phyloP scores from a whole-genome alignment of 2,888 invertebrate species.

The Drosophila mayaguana region DNA sequence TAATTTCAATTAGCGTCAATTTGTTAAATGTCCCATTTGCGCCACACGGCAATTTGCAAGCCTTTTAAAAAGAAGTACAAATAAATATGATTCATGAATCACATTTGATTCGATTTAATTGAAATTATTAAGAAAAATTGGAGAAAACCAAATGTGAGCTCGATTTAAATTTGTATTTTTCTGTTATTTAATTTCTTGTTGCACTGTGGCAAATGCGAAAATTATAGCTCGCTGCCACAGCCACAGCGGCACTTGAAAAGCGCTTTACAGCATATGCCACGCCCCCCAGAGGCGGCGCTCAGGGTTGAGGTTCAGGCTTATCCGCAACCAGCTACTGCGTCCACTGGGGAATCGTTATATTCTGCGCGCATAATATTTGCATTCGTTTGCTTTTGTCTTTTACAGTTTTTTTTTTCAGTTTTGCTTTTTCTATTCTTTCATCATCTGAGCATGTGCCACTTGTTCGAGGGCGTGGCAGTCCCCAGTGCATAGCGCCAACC shows the following conservation, averaged over 20 bases:
- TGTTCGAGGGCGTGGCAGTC: constrained; percentile 26
- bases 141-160: background rate
- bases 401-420: background rate
- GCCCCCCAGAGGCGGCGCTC: constrained; percentile 31
- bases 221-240: constrained; percentile 53
- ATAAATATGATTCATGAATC: constrained; percentile 36
- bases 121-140: constrained; percentile 29
- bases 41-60: constrained; percentile 23
- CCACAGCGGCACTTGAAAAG: constrained; percentile 60
- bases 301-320: background rate
- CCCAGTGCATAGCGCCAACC: constrained; percentile 26
- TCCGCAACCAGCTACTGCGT: constrained; percentile 16
- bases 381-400: constrained; percentile 43
- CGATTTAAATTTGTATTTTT: background rate
- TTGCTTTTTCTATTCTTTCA: background rate
- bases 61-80: background rate
- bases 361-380: constrained; percentile 41
- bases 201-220: constrained; percentile 42
- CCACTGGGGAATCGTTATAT: constrained; percentile 36
- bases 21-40: constrained; percentile 57
- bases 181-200: background rate
- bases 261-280: constrained; percentile 52
- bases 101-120: constrained; percentile 27
- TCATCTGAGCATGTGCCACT: constrained; percentile 40
- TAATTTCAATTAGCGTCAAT: constrained; percentile 76